Evolutionary conservation across 35 echinoderm and acorn worm species (phyloP).

Genomic region (Patiria miniata): DNA sequence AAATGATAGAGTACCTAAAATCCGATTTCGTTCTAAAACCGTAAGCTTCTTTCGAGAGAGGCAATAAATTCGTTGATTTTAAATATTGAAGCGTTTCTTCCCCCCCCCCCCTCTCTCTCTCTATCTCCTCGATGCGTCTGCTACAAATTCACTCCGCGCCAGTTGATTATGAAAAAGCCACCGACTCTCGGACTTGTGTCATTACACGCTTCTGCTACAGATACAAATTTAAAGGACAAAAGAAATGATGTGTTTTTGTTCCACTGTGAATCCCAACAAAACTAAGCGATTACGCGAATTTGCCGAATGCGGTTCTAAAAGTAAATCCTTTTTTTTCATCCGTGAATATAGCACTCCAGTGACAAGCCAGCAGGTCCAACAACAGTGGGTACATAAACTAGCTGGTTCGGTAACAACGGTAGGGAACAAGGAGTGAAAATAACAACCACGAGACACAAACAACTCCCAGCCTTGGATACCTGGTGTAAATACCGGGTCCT

Average conservation of each 20-base stretch:
- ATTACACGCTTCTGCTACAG: too few relatives aligned
- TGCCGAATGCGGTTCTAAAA: slow-evolving; percentile 4
- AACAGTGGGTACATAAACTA: neutral
- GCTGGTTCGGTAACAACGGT: neutral
- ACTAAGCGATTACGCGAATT: slow-evolving; percentile 17
- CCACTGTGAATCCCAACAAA: slow-evolving; percentile 7
- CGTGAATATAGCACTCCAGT: neutral
- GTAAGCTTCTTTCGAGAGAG: neutral
- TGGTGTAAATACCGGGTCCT: neutral
- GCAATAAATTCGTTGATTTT: neutral
- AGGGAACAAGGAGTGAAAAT: neutral
- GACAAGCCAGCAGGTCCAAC: neutral
- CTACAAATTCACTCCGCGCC: too few relatives aligned
- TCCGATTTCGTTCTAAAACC: slow-evolving; percentile 16
- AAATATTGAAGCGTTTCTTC: too few relatives aligned
- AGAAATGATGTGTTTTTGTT: slow-evolving; percentile 33
- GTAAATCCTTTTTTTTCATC: neutral
- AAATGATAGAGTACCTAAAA: neutral
- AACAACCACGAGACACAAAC: slow-evolving; percentile 12
- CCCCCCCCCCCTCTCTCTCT: too few relatives aligned
- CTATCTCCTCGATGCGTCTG: too few relatives aligned
- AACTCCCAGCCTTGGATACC: slow-evolving; percentile 22
- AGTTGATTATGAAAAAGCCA: too few relatives aligned
- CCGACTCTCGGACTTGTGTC: too few relatives aligned
- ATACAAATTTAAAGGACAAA: neutral